Percentiles rank a stretch among this genome's conserved stretches.
These are phyloP conservation scores for Amphiprion clarkii DNA, from an alignment of 2,797 vertebrate genomes.

Conservation along the genomic window DNA sequence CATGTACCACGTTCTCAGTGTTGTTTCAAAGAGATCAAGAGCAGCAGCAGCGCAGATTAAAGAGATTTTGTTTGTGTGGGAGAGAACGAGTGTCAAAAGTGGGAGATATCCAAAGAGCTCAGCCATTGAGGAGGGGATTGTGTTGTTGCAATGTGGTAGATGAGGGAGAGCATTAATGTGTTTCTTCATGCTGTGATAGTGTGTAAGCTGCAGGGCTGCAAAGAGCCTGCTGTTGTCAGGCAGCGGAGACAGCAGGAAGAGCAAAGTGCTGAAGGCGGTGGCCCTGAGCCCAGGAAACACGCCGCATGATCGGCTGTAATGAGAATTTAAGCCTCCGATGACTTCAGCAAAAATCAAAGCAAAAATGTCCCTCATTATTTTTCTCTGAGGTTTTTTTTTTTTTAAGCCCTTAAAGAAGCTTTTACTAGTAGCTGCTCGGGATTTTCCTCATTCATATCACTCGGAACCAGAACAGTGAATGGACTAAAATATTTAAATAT, in stretches of 20 bases:
- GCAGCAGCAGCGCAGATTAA: conserved; percentile 25
- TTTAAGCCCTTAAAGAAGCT: conserved; percentile 8
- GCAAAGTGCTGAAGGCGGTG: conserved; percentile 45
- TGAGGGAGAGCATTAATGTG: conserved; percentile 26
- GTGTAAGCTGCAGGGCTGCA: conserved; percentile 49
- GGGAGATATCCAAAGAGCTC: conserved; percentile 37
- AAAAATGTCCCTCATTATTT: conserved; percentile 37
- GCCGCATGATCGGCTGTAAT: conserved; percentile 30
- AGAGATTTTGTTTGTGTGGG: conserved; percentile 13
- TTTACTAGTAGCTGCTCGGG: background rate
- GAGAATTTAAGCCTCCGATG: conserved; percentile 40
- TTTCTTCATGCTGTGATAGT: conserved; percentile 17
- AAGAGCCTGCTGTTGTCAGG: conserved; percentile 46
- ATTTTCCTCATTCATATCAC: background rate
- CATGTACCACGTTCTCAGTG: conserved; percentile 65
- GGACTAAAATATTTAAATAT: background rate
- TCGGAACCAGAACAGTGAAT: background rate
- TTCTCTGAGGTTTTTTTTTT: conserved; percentile 28
- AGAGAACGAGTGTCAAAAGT: conserved; percentile 25
- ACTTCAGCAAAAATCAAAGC: conserved; percentile 41
- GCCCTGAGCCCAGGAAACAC: conserved; percentile 35
- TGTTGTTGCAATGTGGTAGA: conserved; percentile 38
- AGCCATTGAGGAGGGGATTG: conserved; percentile 29
- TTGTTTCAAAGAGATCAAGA: conserved; percentile 34
- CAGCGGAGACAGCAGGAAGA: conserved; percentile 44